These are phyloP conservation scores for Babylonia areolata DNA, from an alignment of 1,140 invertebrate species.

Conservation along the genomic window DNA sequence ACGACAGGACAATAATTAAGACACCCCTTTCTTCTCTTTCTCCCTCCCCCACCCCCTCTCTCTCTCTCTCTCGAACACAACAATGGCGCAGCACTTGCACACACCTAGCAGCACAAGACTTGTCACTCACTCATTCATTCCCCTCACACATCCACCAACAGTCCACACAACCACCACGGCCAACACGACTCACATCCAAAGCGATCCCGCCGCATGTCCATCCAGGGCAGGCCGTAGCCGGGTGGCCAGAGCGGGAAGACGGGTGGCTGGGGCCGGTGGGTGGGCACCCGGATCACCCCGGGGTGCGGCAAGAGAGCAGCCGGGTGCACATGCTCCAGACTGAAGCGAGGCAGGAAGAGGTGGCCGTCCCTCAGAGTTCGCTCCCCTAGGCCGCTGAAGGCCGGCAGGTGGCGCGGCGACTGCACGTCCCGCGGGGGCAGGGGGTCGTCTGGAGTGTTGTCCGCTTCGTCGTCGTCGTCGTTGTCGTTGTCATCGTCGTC, in stretches of 20 bases:
- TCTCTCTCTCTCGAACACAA: no score
- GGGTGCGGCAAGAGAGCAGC: conserved; percentile 34
- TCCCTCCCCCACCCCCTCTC: no score
- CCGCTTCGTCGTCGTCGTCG: not conserved
- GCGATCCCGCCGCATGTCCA: conserved; percentile 43
- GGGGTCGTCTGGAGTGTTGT: not conserved
- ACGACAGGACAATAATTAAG: no score
- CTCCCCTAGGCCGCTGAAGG: not conserved
- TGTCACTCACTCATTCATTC: no score
- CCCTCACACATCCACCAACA: no score
- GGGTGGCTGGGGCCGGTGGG: conserved; percentile 41
- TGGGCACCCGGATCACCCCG: conserved; percentile 46
- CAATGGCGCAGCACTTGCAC: no score
- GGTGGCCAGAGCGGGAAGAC: conserved; percentile 42
- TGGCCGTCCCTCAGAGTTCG: not conserved
- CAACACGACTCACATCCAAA: conserved; percentile 41
- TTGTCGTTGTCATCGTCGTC: not conserved
- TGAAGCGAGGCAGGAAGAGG: conserved; percentile 11
- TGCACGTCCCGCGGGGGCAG: not conserved
- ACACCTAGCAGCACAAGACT: no score
- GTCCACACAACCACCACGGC: not conserved
- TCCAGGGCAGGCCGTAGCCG: conserved; percentile 39
- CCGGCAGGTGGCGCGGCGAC: not conserved
- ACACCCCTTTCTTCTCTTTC: no score
- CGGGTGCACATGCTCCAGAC: conserved; percentile 30